phyloP scores from a whole-genome alignment of 2,797 vertebrate genomes.

The Arrhamphus sclerolepis region DNA sequence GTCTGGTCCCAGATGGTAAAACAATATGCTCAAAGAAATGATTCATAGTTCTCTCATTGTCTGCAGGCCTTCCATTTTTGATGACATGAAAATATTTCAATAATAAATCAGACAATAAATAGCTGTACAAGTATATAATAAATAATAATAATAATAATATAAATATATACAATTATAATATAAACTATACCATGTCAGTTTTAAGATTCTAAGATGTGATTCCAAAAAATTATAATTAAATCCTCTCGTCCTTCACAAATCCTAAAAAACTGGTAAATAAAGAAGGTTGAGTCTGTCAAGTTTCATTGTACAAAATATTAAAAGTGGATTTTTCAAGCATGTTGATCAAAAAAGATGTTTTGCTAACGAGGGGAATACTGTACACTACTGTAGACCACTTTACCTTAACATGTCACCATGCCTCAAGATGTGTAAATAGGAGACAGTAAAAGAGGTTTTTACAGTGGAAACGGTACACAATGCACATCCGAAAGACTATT shows the following conservation, averaged over 20 bases:
- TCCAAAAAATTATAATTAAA: constrained; percentile 5
- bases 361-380: constrained; percentile 24
- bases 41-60: constrained; percentile 20
- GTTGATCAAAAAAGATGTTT: constrained; percentile 19
- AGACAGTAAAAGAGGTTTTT: constrained; percentile 24
- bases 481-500: too few species aligned
- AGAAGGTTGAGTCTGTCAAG: constrained; percentile 5
- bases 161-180: too few species aligned
- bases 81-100: neutral
- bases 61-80: neutral
- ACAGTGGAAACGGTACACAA: too few species aligned
- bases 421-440: constrained; percentile 44
- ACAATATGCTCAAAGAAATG: constrained; percentile 37
- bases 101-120: neutral
- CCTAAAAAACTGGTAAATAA: neutral
- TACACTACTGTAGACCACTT: constrained; percentile 19
- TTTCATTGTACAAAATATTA: constrained; percentile 15
- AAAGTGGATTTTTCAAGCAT: constrained; percentile 18
- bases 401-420: constrained; percentile 38
- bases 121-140: neutral
- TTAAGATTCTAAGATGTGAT: neutral
- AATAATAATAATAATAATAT: too few species aligned
- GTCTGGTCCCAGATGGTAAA: constrained; percentile 27
- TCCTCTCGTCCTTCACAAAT: too few species aligned
- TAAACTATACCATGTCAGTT: neutral